These are phyloP conservation scores for Siphamia tubifer DNA, from an alignment of 2,113 vertebrate species.

Conservation along the genomic window DNA sequence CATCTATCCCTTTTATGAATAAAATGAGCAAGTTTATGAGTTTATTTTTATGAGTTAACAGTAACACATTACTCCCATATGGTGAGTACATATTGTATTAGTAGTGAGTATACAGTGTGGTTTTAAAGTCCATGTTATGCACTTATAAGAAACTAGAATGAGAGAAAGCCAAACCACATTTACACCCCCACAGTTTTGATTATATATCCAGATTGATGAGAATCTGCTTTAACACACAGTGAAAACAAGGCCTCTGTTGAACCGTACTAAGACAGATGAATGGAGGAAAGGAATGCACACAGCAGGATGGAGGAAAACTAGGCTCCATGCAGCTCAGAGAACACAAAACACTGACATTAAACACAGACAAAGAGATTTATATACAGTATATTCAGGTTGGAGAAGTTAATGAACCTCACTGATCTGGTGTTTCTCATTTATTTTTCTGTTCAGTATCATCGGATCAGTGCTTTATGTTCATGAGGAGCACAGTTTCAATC, in stretches of 20 bases:
- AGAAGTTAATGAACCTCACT: too few species aligned
- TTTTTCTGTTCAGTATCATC: too few species aligned
- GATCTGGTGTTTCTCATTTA: too few species aligned
- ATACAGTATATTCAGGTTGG: not conserved
- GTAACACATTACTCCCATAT: too few species aligned
- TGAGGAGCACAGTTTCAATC: too few species aligned
- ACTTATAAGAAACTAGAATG: not conserved
- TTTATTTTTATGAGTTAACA: too few species aligned
- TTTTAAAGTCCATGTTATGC: too few species aligned
- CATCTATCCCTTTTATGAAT: too few species aligned
- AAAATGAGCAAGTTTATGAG: too few species aligned
- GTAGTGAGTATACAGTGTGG: too few species aligned
- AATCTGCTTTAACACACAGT: not conserved
- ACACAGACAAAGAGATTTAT: not conserved
- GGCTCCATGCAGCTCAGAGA: not conserved
- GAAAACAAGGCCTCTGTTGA: constrained; percentile 29
- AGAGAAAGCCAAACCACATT: not conserved
- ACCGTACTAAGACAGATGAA: constrained; percentile 21
- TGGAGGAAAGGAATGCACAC: constrained; percentile 30
- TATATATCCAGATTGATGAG: not conserved
- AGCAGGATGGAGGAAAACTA: not conserved
- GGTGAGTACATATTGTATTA: too few species aligned
- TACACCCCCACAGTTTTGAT: not conserved
- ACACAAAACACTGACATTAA: not conserved
- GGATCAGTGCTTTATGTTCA: too few species aligned